A percentile compares a stretch with the other conserved stretches of the same genome.
These are phyloP conservation scores for Saccopteryx bilineata DNA, from an alignment of 2,113 vertebrate species.

Conservation along the genomic window DNA sequence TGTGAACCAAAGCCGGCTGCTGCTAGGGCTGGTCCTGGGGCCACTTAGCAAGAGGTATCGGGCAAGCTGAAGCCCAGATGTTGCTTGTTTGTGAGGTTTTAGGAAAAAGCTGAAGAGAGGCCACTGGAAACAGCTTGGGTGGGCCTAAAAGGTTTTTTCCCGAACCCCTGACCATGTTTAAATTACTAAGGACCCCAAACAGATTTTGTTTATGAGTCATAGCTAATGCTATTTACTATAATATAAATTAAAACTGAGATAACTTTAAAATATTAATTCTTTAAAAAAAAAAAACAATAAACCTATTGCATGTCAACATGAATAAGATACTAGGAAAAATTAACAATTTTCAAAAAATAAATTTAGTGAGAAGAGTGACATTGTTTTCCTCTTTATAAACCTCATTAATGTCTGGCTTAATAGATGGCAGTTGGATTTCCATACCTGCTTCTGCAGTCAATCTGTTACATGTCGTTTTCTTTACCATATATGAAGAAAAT, in stretches of 20 bases:
- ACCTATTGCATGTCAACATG: neutral
- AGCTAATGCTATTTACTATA: neutral
- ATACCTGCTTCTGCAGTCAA: neutral
- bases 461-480: neutral
- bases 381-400: conserved; percentile 8
- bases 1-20: too few species aligned
- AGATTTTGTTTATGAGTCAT: conserved; percentile 3
- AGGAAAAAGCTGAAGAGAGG: too few species aligned
- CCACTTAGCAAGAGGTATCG: too few species aligned
- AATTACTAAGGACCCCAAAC: conserved; percentile 6
- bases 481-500: neutral
- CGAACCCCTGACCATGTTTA: neutral
- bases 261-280: conserved; percentile 6
- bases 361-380: conserved; percentile 6
- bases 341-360: conserved; percentile 29
- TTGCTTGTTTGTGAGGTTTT: too few species aligned
- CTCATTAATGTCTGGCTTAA: conserved; percentile 19
- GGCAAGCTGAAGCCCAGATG: too few species aligned
- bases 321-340: conserved; percentile 7
- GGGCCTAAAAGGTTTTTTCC: neutral
- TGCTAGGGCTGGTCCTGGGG: too few species aligned
- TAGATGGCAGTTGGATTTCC: neutral
- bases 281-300: neutral
- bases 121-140: too few species aligned
- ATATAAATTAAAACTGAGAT: conserved; percentile 42